Evolutionary conservation across 2,888 invertebrate genomes (phyloP).

Genomic region (Blastobasis adustella): DNA sequence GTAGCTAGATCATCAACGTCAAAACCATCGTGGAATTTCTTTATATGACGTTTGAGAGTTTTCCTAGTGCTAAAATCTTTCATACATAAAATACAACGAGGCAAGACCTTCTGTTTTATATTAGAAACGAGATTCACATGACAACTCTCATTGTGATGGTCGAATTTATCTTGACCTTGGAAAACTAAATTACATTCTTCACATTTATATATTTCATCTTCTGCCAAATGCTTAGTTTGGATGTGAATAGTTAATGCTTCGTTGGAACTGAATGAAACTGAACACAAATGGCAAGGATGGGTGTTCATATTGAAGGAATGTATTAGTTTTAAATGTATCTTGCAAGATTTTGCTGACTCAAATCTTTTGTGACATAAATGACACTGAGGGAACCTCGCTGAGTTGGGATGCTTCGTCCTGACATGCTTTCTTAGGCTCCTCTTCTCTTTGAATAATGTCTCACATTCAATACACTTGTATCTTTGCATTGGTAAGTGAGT

Average conservation of each 20-base stretch:
- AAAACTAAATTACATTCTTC: conserved; percentile 52
- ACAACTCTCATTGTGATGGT: conserved; percentile 36
- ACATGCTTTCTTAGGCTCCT: conserved; percentile 55
- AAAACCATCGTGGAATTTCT: conserved; percentile 51
- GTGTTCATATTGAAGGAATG: conserved; percentile 59
- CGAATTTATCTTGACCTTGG: conserved; percentile 48
- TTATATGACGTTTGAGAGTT: conserved; percentile 53
- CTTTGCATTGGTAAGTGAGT: conserved; percentile 55
- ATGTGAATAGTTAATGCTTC: conserved; percentile 45
- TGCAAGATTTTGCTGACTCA: conserved; percentile 59
- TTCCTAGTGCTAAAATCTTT: conserved; percentile 60
- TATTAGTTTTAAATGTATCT: conserved; percentile 49
- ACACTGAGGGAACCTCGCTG: conserved; percentile 48
- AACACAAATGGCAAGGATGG: conserved; percentile 49
- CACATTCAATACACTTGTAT: conserved; percentile 56
- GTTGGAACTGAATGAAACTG: conserved; percentile 44
- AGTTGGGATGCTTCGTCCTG: conserved; percentile 49
- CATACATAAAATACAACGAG: conserved; percentile 49
- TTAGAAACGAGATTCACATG: conserved; percentile 27
- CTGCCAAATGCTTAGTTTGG: conserved; percentile 44
- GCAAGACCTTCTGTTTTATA: conserved; percentile 31
- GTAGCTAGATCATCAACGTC: conserved; percentile 44
- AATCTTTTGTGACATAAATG: conserved; percentile 55
- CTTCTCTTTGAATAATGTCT: conserved; percentile 57
- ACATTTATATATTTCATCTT: conserved; percentile 56